Percentiles rank a stretch among this genome's conserved stretches.
phyloP scores from a whole-genome alignment of 1,140 invertebrate species.

The Frieseomelitta varia region DNA sequence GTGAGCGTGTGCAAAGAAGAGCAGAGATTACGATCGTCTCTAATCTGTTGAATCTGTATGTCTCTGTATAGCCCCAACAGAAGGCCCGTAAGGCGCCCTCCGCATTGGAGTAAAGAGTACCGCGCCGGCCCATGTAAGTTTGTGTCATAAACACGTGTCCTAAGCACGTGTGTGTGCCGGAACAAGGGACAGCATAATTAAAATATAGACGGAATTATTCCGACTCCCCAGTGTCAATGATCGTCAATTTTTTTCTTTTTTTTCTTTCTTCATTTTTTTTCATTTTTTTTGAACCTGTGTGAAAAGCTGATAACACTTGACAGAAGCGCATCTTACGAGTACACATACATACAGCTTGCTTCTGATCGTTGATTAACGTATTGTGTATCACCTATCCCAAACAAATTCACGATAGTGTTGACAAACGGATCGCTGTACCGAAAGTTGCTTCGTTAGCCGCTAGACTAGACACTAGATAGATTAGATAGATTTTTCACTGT shows the following conservation, averaged over 20 bases:
- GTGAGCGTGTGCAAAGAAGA: neutral
- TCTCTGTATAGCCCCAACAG: slow-evolving; percentile 78
- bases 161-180: slow-evolving; percentile 56
- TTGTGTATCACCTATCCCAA: slow-evolving; percentile 53
- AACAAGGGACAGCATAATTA: neutral
- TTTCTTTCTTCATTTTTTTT: too few relatives aligned
- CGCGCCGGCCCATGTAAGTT: slow-evolving; percentile 82
- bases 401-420: slow-evolving; percentile 2
- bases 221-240: slow-evolving; percentile 52
- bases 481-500: neutral
- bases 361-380: slow-evolving; percentile 57
- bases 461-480: neutral
- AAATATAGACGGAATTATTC: slow-evolving; percentile 29
- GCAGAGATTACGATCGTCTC: slow-evolving; percentile 26
- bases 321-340: slow-evolving; percentile 9
- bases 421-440: slow-evolving; percentile 12
- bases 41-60: slow-evolving; percentile 73
- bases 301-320: slow-evolving; percentile 53
- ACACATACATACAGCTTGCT: slow-evolving; percentile 45
- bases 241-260: slow-evolving; percentile 41
- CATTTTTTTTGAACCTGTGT: slow-evolving; percentile 44
- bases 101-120: slow-evolving; percentile 77
- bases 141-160: slow-evolving; percentile 63
- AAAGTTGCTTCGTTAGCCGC: slow-evolving; percentile 15
- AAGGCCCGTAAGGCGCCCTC: slow-evolving; percentile 79